Evolutionary conservation across 2,888 invertebrate genomes (phyloP).

Genomic region (Molanna angustata): DNA sequence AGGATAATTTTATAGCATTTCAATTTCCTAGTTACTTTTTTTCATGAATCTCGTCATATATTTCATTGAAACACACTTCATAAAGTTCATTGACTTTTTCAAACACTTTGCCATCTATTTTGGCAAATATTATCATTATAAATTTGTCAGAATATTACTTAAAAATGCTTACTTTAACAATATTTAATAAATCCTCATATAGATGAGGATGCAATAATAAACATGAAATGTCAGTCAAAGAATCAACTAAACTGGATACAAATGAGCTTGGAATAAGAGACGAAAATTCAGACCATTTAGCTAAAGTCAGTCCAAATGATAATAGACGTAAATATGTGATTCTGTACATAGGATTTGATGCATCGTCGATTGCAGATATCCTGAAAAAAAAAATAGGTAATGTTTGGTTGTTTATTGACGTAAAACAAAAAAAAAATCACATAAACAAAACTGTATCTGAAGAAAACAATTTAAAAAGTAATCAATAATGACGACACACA

Average conservation of each 20-base stretch:
- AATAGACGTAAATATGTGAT: constrained; percentile 49
- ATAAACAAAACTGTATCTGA: background rate
- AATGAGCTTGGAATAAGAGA: constrained; percentile 23
- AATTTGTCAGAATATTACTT: constrained; percentile 2
- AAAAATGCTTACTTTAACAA: constrained; percentile 43
- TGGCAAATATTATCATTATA: constrained; percentile 2
- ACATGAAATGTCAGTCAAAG: constrained; percentile 37
- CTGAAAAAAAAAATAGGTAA: constrained; percentile 17
- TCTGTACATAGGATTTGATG: constrained; percentile 36
- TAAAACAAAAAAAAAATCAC: background rate
- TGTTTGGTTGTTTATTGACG: constrained; percentile 8
- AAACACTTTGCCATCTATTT: too few relatives aligned
- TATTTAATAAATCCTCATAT: constrained; percentile 44
- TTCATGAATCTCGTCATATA: too few relatives aligned
- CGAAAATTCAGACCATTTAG: constrained; percentile 43
- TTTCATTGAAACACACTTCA: too few relatives aligned
- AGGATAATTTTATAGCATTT: too few relatives aligned
- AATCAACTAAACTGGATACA: constrained; percentile 19
- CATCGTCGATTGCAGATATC: background rate
- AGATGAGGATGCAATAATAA: constrained; percentile 46
- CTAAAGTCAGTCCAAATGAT: constrained; percentile 42
- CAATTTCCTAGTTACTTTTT: too few relatives aligned
- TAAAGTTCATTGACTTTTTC: too few relatives aligned
- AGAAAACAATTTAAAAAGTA: background rate
- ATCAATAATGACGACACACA: constrained; percentile 32